Conservation (phyloP, 35 echinoderm and acorn worm species). For the Strongylocentrotus purpuratus region DNA sequence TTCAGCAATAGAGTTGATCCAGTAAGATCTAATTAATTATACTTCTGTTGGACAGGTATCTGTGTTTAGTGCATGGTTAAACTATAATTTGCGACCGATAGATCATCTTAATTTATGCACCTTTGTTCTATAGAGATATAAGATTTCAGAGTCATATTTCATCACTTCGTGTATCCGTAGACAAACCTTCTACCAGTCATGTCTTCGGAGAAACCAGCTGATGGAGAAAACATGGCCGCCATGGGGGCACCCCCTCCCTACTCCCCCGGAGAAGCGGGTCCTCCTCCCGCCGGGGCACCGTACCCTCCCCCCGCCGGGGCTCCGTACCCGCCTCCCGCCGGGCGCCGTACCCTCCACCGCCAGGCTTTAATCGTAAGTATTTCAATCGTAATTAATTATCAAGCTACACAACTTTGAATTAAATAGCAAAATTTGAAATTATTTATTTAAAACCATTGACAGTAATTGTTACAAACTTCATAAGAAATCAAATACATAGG, state of each 20-base stretch:
- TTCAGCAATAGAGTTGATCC: too few relatives aligned
- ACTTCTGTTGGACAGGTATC: too few relatives aligned
- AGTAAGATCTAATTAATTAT: too few relatives aligned
- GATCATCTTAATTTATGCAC: background rate
- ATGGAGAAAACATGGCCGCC: background rate
- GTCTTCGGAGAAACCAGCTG: background rate
- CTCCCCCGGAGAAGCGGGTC: background rate
- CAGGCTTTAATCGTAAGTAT: slow-evolving; percentile 50
- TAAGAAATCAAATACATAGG: too few relatives aligned
- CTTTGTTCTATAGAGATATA: background rate
- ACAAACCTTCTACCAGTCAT: background rate
- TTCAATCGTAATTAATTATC: background rate
- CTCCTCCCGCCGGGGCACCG: background rate
- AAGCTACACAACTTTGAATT: too few relatives aligned
- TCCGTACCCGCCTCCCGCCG: background rate
- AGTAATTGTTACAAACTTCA: too few relatives aligned
- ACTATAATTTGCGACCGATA: too few relatives aligned
- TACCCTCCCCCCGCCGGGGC: slow-evolving; percentile 6
- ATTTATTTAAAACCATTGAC: too few relatives aligned
- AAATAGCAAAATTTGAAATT: too few relatives aligned
- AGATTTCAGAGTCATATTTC: background rate
- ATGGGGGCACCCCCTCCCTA: slow-evolving; percentile 42
- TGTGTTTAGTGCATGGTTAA: too few relatives aligned
- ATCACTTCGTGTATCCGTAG: background rate
- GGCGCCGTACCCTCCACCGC: background rate